A percentile compares a stretch with the other conserved stretches of the same genome.
phyloP scores from a whole-genome alignment of 2,888 invertebrate species.

The Balanococcus diminutus region DNA sequence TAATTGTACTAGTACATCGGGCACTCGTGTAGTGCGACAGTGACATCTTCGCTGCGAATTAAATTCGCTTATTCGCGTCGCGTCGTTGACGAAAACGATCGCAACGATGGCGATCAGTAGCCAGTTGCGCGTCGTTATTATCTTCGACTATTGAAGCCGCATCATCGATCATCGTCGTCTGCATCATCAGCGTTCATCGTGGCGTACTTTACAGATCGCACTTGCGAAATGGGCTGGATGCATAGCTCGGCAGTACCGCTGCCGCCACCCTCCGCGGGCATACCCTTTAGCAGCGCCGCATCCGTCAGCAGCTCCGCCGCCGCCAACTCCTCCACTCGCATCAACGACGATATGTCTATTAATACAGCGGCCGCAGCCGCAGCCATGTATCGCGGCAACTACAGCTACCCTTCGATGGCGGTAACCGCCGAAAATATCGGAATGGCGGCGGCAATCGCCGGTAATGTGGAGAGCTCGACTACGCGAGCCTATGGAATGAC shows the following conservation, averaged over 20 bases:
- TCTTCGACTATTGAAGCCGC: not conserved
- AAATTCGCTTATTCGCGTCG: too few relatives aligned
- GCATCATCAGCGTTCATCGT: not conserved
- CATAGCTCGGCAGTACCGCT: not conserved
- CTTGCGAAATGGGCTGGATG: constrained; percentile 43
- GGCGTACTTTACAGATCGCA: constrained; percentile 13
- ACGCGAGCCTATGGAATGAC: not conserved
- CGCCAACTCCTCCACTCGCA: not conserved
- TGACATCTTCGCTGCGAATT: too few relatives aligned
- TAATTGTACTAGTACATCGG: too few relatives aligned
- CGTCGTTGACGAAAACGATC: too few relatives aligned
- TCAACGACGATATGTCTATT: too few relatives aligned
- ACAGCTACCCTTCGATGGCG: not conserved
- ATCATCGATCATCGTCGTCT: not conserved
- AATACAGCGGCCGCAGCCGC: not conserved
- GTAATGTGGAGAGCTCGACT: not conserved
- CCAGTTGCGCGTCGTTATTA: not conserved
- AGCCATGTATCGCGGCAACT: too few relatives aligned
- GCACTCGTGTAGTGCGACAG: too few relatives aligned
- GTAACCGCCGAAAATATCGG: not conserved
- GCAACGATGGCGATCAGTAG: not conserved
- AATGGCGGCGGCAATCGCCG: not conserved
- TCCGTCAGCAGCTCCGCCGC: not conserved
- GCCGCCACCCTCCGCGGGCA: not conserved
- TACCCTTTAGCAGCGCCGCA: not conserved